phyloP scores from a whole-genome alignment of 1,140 invertebrate genomes.

The Drosophila sucinea region DNA sequence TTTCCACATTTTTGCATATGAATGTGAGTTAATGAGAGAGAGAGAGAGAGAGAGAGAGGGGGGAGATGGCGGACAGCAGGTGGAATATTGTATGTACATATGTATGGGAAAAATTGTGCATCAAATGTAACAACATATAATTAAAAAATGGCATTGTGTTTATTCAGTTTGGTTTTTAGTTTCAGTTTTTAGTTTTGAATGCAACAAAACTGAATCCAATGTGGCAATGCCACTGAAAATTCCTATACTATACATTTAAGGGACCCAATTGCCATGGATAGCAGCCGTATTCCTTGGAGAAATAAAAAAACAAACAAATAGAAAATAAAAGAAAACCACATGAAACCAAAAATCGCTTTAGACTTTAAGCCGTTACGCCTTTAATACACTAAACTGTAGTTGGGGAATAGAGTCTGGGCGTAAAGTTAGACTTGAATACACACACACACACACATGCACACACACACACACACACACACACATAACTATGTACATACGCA shows the following conservation, averaged over 20 bases:
- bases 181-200: background rate
- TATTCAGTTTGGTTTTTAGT: background rate
- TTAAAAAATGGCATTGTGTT: background rate
- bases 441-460: constrained; percentile 22
- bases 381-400: constrained; percentile 58
- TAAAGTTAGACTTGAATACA: constrained; percentile 34
- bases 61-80: too few relatives aligned
- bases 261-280: background rate
- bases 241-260: background rate
- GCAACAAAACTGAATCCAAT: background rate
- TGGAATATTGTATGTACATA: too few relatives aligned
- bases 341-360: constrained; percentile 26
- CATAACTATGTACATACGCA: constrained; percentile 1
- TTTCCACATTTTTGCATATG: constrained; percentile 15
- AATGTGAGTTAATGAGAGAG: constrained; percentile 12
- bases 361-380: constrained; percentile 36
- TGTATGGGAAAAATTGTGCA: background rate
- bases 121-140: background rate
- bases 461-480: constrained; percentile 19
- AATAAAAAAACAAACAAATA: background rate
- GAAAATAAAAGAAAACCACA: background rate
- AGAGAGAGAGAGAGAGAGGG: too few relatives aligned
- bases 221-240: background rate
- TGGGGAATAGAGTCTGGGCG: constrained; percentile 47
- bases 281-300: background rate